These are phyloP conservation scores for Troilus luridus DNA, from an alignment of 2,888 invertebrate species.

Conservation along the genomic window DNA sequence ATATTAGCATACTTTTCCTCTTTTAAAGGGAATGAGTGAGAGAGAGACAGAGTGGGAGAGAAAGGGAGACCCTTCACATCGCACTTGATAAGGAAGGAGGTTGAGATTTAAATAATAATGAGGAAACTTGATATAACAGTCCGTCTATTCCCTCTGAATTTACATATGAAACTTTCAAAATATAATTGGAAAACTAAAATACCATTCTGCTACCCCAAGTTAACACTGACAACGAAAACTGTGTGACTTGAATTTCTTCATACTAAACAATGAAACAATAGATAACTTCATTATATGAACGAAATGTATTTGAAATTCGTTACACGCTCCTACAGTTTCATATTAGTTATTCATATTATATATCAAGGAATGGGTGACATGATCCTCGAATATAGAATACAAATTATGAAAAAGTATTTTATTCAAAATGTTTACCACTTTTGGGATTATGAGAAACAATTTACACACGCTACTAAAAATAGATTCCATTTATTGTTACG, in stretches of 20 bases:
- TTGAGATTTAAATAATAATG: slow-evolving; percentile 57
- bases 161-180: slow-evolving; percentile 58
- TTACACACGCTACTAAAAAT: too few species aligned
- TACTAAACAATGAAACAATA: neutral
- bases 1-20: slow-evolving; percentile 38
- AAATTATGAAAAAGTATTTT: too few species aligned
- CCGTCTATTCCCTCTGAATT: slow-evolving; percentile 41
- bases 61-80: neutral
- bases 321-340: neutral
- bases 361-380: too few species aligned
- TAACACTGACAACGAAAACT: slow-evolving; percentile 50
- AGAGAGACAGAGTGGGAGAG: too few species aligned
- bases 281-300: neutral
- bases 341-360: too few species aligned
- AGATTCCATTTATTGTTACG: too few species aligned
- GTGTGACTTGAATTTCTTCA: slow-evolving; percentile 24
- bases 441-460: too few species aligned
- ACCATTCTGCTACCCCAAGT: slow-evolving; percentile 42
- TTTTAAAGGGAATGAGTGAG: neutral
- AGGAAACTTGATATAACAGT: slow-evolving; percentile 57
- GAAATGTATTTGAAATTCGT: neutral
- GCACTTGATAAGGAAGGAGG: slow-evolving; percentile 45
- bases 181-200: slow-evolving; percentile 55
- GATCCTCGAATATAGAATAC: too few species aligned
- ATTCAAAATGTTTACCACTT: too few species aligned